Base-by-base conservation (phyloP, 1,140 invertebrate species). In the Drosophila pseudoananassae region DNA sequence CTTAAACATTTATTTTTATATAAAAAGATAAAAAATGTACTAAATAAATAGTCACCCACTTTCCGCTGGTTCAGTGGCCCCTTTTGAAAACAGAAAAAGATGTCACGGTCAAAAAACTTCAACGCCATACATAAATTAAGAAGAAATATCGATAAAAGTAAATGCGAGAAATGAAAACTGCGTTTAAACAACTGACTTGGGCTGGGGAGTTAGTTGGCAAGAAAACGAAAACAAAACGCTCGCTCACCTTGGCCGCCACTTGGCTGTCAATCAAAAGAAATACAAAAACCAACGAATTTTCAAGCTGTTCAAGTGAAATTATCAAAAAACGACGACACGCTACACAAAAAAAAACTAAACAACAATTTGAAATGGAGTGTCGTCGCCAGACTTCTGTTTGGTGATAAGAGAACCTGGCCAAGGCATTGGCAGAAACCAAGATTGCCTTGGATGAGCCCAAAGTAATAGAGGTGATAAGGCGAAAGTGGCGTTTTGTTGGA, bases 101-200 rank as follows among this genome's bases (percentile, higher is more conserved):
- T 85, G 82, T 85, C 82, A 85, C 69, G 82, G 82, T 68, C 78
- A 85, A 78, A 56, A 77, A 82, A 82, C 65, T 83, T 76, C 58
- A 72, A 45, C 76, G 55, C 64, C 80, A 82, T 63, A 76, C 80
- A 85, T 77, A 85, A 85, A 84, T 85, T 87, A 85, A 73, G 17
- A 7, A 8, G 14, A 46, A 38, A 50, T 51, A 65, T 27, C 31
- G 23, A 77, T 51, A 56, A 31, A 78, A 33, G 53, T 57, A 55
- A 77, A 56, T 53, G 45, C 40, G 17, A 51, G 27, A 65, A 49
- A 65, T 57, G 38, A 63, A 52, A 59, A 80, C 14, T 51, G 47
- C 29, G 61, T 59, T 76, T 64, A 53, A 71, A 60, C 76, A 79
- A 58, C 40, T 68, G 76, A 45, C 23, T 56, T 61, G 46, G 29